These are phyloP conservation scores for Cinclus cinclus DNA, from an alignment of 2,113 vertebrate species.

Conservation along the genomic window DNA sequence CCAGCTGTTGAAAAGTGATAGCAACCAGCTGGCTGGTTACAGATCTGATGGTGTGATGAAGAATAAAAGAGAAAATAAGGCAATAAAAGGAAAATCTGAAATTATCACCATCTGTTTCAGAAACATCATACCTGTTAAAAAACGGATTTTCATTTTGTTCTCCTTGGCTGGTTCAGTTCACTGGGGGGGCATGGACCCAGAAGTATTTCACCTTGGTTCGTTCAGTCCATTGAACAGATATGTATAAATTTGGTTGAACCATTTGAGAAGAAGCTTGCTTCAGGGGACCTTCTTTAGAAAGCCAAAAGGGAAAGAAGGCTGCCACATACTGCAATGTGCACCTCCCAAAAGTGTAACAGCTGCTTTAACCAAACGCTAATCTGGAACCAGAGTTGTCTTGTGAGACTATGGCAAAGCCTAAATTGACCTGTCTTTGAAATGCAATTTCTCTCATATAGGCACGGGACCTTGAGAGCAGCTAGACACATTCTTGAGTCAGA, in stretches of 20 bases:
- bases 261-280: not conserved
- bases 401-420: not conserved
- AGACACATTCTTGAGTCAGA: slow-evolving; percentile 21
- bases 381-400: not conserved
- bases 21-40: slow-evolving; percentile 34
- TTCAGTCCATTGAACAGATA: not conserved
- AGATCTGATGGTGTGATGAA: not conserved
- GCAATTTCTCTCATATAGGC: not conserved
- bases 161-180: not conserved
- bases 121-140: slow-evolving; percentile 42
- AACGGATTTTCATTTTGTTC: not conserved
- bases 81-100: slow-evolving; percentile 26
- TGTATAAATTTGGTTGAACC: not conserved
- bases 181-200: not conserved
- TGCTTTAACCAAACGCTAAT: not conserved
- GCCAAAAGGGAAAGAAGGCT: not conserved
- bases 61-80: slow-evolving; percentile 24
- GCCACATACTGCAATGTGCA: not conserved
- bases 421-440: not conserved
- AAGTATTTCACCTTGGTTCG: not conserved
- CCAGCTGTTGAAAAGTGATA: slow-evolving; percentile 50
- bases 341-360: not conserved
- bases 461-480: not conserved
- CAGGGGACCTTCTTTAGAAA: not conserved
- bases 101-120: slow-evolving; percentile 32